Base-by-base conservation (phyloP, 2,113 vertebrate genomes). In the Chrysochloris asiatica region DNA sequence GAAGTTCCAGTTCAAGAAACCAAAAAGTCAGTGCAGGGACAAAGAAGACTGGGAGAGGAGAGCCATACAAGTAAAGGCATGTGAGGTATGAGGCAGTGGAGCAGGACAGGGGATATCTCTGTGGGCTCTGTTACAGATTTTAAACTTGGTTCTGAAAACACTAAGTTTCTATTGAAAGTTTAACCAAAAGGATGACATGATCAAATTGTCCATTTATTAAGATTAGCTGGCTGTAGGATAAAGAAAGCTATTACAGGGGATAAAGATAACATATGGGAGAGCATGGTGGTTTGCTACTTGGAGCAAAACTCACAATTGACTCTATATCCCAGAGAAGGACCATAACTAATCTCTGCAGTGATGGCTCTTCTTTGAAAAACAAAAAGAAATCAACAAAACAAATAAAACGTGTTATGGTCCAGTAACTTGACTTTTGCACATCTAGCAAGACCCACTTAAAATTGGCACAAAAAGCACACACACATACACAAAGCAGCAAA, bases 211-310 rank as follows among this genome's bases (percentile, higher is more conserved):
- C 12, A 26, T 22, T 78, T 41, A 19, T 11, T 59, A 63, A 47
- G 8, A 47, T 65, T 8, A 2, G 10, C 7, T 48, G 9, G 8
- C 69, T 36, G 5, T 9, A 56, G 33, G 30, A 2, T 47, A 36
- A 30, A 63, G 21, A 16, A 59, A 59, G 22, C 28, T 61, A n/a
- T 14, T 8, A 11, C 63, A 43, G 36, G 28, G 1, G 3, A 2
- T 59, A 63, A 84, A 89, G 52, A 43, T 81, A 28, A 43, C 24
- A 16, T 47, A 2, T 11, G 16, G 50, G 45, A 9, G 21, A 24
- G 4, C 4, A 4, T 1, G 1, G 45, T 22, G n/a, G 26, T 19
- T 52, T 52, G 19, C n/a, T n/a, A n/a, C n/a, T n/a, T 16, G 2
- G 33, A 75, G 67, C 6, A 48, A 79, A 83, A 11, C 7, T 4